phyloP scores from a whole-genome alignment of 2,888 invertebrate genomes.

The Sminthurides aquaticus region DNA sequence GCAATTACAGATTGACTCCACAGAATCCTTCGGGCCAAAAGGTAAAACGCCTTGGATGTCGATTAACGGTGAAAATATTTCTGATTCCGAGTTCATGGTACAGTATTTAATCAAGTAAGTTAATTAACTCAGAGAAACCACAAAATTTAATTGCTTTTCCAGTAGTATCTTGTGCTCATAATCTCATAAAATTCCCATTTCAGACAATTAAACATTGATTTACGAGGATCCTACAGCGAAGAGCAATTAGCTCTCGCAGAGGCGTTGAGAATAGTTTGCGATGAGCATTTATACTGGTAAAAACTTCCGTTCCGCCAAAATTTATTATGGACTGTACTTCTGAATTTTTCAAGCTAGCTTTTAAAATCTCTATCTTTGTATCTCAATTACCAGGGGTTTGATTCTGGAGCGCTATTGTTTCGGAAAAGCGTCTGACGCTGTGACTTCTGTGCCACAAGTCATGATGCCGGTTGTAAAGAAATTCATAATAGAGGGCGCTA shows the following conservation, averaged over 20 bases:
- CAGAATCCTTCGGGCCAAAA: slow-evolving; percentile 29
- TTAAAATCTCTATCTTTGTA: too few relatives aligned
- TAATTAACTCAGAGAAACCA: not conserved
- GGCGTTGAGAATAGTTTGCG: slow-evolving; percentile 9
- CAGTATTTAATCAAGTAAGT: slow-evolving; percentile 28
- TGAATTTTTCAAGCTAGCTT: not conserved
- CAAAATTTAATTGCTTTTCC: too few relatives aligned
- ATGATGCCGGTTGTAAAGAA: not conserved
- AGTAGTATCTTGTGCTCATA: too few relatives aligned
- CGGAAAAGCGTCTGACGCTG: too few relatives aligned
- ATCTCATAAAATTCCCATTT: too few relatives aligned
- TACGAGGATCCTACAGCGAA: not conserved
- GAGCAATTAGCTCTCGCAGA: slow-evolving; percentile 10
- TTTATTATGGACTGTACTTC: not conserved
- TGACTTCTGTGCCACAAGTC: not conserved
- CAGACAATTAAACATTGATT: slow-evolving; percentile 1
- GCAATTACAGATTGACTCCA: slow-evolving; percentile 17
- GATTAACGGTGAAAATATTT: slow-evolving; percentile 28
- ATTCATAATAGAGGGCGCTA: not conserved
- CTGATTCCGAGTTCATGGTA: slow-evolving; percentile 35
- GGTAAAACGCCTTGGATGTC: slow-evolving; percentile 39
- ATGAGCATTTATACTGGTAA: slow-evolving; percentile 19
- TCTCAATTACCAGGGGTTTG: too few relatives aligned
- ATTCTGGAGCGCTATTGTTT: too few relatives aligned
- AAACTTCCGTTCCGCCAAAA: too few relatives aligned